Base-by-base conservation (phyloP, 2,888 invertebrate species). In the Caenorhabditis macrosperma region DNA sequence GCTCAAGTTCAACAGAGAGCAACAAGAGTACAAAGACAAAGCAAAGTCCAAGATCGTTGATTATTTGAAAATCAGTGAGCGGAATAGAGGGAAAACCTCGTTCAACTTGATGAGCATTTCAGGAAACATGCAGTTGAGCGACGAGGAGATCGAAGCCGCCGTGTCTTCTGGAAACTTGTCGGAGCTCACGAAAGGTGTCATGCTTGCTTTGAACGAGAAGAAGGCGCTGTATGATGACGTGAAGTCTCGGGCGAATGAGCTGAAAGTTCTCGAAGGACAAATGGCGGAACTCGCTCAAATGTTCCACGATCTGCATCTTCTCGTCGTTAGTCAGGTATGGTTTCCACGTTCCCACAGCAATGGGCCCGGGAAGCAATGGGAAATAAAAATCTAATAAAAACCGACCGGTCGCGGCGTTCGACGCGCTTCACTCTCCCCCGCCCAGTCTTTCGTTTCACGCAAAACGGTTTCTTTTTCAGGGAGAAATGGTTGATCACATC, bases 401-500 rank as follows among this genome's bases (percentile, higher is more conserved):
- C 5, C 9, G 17, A n/a, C 17, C 44, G n/a, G 44, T 9, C 33
- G 33, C 4, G 17, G 17, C 5, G 33, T 38, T 9, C 38, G 38
- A 38, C 38, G 48, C 17, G 6, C 22, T 28, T 24, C 4, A n/a
- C 15, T 41, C 22, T 35, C 38, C n/a, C n/a, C n/a, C n/a, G n/a
- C n/a, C 33, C 33, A 33, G 9, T 20, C 2, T 38, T 41, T 41
- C 26, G 30, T 48, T 61, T 41, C 7, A 20, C 22, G 10, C 17
- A 41, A 44, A 44, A 1, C 9, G 17, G 22, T 24, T 38, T 59
- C 12, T 26, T 44, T 60, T 81, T 41, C 54, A 84, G 84, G 84
- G 84, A 6, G 84, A 84, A 69, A 82, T 82, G 60, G 59, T 84
- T 38, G 84, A 84, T 33, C 69, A 61, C 44, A 82, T 84, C 20